Percentiles rank a stretch among this genome's conserved stretches.
Evolutionary conservation across 2,113 vertebrate species (phyloP).

Genomic region (Elephas maximus): DNA sequence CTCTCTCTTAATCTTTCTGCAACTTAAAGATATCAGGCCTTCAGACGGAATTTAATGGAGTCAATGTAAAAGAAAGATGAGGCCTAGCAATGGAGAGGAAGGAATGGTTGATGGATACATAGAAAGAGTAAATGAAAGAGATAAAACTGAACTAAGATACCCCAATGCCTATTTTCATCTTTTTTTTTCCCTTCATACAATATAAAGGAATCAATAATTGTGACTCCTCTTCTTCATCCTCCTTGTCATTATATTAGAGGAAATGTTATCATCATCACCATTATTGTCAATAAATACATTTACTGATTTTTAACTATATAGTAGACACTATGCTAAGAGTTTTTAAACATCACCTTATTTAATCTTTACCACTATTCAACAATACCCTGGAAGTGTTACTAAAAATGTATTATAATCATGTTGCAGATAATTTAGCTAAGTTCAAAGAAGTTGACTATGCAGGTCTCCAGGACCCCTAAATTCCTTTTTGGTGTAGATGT

Average conservation of each 20-base stretch:
- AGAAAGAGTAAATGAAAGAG: neutral
- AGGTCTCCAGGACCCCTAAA: neutral
- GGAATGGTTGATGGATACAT: neutral
- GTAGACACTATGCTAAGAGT: neutral
- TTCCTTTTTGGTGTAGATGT: neutral
- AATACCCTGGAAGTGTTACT: neutral
- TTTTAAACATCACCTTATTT: neutral
- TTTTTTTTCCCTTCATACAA: neutral
- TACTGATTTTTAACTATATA: neutral
- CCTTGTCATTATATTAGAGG: neutral
- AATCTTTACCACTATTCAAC: neutral
- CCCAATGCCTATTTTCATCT: neutral
- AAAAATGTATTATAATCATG: neutral
- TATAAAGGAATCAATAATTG: neutral
- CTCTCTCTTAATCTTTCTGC: neutral
- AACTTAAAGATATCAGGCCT: neutral
- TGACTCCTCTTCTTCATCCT: neutral
- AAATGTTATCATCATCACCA: neutral
- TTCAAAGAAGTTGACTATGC: neutral
- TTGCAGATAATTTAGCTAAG: conserved; percentile 39
- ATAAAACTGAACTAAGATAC: neutral
- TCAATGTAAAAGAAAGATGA: neutral
- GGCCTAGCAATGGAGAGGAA: neutral
- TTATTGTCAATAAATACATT: neutral
- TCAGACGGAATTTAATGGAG: neutral